Percentiles rank a stretch among this genome's conserved stretches.
Conservation (phyloP, 2,888 invertebrate species). For the Chrysolina oricalcia region DNA sequence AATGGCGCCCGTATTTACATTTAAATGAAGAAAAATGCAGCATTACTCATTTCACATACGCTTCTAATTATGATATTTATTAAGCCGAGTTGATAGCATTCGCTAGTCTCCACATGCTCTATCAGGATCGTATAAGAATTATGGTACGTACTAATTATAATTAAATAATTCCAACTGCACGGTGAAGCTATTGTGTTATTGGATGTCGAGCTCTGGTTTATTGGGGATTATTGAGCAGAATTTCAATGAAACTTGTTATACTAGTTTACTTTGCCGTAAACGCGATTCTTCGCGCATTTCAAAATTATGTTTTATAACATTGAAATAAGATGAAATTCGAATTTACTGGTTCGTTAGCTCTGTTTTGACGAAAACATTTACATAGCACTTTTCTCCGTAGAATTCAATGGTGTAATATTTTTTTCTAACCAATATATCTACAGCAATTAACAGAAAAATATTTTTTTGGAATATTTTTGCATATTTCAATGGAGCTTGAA, state of each 20-base stretch:
- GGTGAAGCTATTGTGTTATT: slow-evolving; percentile 13
- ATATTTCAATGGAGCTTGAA: too few relatives aligned
- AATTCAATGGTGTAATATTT: too few relatives aligned
- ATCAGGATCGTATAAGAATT: slow-evolving; percentile 29
- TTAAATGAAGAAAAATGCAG: slow-evolving; percentile 65
- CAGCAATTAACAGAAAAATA: too few relatives aligned
- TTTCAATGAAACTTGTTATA: neutral
- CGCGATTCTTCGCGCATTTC: neutral
- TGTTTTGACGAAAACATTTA: too few relatives aligned
- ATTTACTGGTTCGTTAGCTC: too few relatives aligned
- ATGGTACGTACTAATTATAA: slow-evolving; percentile 37
- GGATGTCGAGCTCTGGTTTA: slow-evolving; percentile 11
- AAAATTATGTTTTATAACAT: neutral
- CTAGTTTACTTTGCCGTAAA: neutral
- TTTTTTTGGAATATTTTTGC: too few relatives aligned
- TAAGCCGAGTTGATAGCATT: slow-evolving; percentile 29
- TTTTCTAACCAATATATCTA: too few relatives aligned
- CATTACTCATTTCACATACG: slow-evolving; percentile 43
- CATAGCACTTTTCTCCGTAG: too few relatives aligned
- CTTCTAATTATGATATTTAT: slow-evolving; percentile 50
- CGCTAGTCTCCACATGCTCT: slow-evolving; percentile 3
- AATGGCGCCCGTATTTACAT: slow-evolving; percentile 67
- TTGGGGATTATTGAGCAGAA: slow-evolving; percentile 5
- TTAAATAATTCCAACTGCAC: slow-evolving; percentile 34
- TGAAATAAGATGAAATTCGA: neutral